phyloP scores from a whole-genome alignment of 1,140 invertebrate species.

The Andrena cerasifolii region DNA sequence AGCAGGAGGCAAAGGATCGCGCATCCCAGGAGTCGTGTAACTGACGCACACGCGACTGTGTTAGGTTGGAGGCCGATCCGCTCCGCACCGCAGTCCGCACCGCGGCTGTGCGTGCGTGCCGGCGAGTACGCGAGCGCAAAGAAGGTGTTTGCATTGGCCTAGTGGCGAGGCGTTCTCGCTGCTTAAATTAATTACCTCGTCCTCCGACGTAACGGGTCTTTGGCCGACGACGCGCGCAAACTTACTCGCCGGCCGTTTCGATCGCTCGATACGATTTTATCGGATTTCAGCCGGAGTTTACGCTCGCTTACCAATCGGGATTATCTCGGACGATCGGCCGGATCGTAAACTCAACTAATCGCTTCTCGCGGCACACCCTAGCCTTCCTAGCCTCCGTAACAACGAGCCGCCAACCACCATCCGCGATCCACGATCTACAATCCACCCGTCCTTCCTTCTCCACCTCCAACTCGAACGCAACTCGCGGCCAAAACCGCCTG shows the following conservation, averaged over 20 bases:
- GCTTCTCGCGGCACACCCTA: constrained; percentile 8
- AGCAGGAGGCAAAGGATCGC: constrained; percentile 19
- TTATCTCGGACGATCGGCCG: constrained; percentile 56
- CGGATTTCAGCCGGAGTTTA: constrained; percentile 69
- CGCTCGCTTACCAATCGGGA: constrained; percentile 45
- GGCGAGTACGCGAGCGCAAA: constrained; percentile 48
- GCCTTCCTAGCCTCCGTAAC: neutral
- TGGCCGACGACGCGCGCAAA: constrained; percentile 68
- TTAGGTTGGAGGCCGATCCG: too few species aligned
- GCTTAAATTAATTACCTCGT: constrained; percentile 81
- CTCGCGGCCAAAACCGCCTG: too few species aligned
- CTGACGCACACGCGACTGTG: constrained; percentile 28
- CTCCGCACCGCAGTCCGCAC: constrained; percentile 5
- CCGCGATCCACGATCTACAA: too few species aligned
- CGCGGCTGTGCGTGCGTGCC: constrained; percentile 41
- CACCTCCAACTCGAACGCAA: neutral
- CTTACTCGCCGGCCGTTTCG: constrained; percentile 25
- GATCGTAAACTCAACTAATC: constrained; percentile 62
- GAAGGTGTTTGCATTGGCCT: constrained; percentile 82
- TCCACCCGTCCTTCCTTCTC: neutral
- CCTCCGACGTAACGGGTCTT: constrained; percentile 79
- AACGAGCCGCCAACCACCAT: neutral
- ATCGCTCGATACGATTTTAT: constrained; percentile 67
- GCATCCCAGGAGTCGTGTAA: constrained; percentile 43
- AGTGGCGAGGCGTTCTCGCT: constrained; percentile 75